A percentile compares a stretch with the other conserved stretches of the same genome.
These are phyloP conservation scores for Dicroscelio sp. DNA, from an alignment of 2,888 invertebrate species.

Conservation along the genomic window DNA sequence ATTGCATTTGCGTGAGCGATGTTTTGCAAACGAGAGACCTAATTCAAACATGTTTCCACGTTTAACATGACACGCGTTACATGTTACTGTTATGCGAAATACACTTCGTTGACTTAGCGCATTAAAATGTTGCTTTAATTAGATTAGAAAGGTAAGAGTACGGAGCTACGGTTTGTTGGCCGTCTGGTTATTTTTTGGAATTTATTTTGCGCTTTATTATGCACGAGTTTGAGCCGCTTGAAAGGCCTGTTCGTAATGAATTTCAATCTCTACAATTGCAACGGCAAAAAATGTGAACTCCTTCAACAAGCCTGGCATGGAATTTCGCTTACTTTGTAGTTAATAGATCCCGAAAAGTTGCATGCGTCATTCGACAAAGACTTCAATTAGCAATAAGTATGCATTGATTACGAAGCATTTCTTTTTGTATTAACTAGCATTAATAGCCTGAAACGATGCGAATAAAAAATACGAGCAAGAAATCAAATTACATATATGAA, in stretches of 20 bases:
- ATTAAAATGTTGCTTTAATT: constrained; percentile 56
- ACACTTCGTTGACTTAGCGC: not conserved
- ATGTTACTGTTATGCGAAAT: constrained; percentile 9
- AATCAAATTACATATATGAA: too few relatives aligned
- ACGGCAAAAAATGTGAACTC: not conserved
- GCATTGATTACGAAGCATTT: constrained; percentile 22
- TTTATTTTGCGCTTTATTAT: constrained; percentile 39
- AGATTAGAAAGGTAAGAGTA: constrained; percentile 59
- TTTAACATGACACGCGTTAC: constrained; percentile 21
- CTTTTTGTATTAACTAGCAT: not conserved
- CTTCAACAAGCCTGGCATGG: constrained; percentile 10
- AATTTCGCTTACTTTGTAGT: constrained; percentile 23
- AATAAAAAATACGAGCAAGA: not conserved
- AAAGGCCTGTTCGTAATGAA: constrained; percentile 14
- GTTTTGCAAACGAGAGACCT: too few relatives aligned
- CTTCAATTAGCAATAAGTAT: constrained; percentile 38
- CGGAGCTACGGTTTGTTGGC: constrained; percentile 15
- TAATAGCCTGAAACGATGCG: not conserved
- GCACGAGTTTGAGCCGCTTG: constrained; percentile 46
- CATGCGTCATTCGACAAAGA: constrained; percentile 30
- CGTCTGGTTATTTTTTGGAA: not conserved
- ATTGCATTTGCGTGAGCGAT: too few relatives aligned
- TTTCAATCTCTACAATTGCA: not conserved
- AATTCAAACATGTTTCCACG: too few relatives aligned
- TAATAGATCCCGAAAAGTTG: not conserved